A percentile compares a stretch with the other conserved stretches of the same genome.
Evolutionary conservation across 1,140 invertebrate species (phyloP).

Genomic region (Hycleus cichorii): DNA sequence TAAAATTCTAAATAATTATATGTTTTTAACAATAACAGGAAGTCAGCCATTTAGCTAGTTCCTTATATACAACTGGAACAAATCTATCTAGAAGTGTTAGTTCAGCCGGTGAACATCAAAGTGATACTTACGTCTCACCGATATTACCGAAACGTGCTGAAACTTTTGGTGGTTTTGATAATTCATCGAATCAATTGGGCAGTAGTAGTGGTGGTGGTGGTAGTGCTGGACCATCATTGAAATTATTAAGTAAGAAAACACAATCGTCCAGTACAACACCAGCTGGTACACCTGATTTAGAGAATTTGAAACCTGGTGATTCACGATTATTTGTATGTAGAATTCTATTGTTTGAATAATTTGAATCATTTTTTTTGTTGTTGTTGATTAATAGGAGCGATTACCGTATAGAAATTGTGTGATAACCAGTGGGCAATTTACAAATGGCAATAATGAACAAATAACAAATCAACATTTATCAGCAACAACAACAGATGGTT

Average conservation of each 20-base stretch:
- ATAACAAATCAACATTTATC: slow-evolving; percentile 14
- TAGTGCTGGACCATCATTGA: slow-evolving; percentile 22
- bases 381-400: slow-evolving; percentile 40
- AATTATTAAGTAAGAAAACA: slow-evolving; percentile 36
- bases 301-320: slow-evolving; percentile 38
- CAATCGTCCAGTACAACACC: slow-evolving; percentile 30
- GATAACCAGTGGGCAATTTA: slow-evolving; percentile 32
- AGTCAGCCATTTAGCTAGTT: slow-evolving; percentile 64
- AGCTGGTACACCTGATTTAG: slow-evolving; percentile 35
- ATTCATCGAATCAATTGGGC: slow-evolving; percentile 43
- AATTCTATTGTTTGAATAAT: background rate
- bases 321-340: slow-evolving; percentile 37
- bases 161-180: slow-evolving; percentile 92
- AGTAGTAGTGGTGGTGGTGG: background rate
- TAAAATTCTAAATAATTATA: no score
- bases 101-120: slow-evolving; percentile 85
- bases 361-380: slow-evolving; percentile 1
- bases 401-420: slow-evolving; percentile 46
- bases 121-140: slow-evolving; percentile 70
- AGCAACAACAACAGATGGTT: slow-evolving; percentile 31
- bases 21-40: slow-evolving; percentile 42
- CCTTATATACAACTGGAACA: slow-evolving; percentile 61
- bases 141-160: slow-evolving; percentile 84
- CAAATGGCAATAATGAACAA: slow-evolving; percentile 31
- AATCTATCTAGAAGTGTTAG: slow-evolving; percentile 81